A percentile compares a stretch with the other conserved stretches of the same genome.
Evolutionary conservation across 2,888 invertebrate genomes (phyloP).

Genomic region (Melieria omissa): DNA sequence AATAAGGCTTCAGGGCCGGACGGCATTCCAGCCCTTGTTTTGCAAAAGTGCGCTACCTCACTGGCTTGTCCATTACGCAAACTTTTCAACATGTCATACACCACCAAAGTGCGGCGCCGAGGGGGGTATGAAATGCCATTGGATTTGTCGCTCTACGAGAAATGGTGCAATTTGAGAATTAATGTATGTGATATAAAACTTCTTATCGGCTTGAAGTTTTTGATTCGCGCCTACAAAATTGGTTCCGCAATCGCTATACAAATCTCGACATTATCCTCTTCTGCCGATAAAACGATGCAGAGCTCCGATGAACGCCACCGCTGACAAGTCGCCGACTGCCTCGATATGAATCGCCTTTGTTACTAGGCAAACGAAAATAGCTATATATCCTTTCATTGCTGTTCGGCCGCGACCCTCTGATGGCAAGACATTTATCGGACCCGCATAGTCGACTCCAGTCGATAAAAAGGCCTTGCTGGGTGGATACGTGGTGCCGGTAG

Average conservation of each 20-base stretch:
- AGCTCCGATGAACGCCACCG: not conserved
- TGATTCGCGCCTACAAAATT: not conserved
- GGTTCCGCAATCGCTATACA: not conserved
- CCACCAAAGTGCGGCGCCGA: too few species aligned
- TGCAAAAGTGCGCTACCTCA: too few species aligned
- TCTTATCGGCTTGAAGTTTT: not conserved
- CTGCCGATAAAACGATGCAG: not conserved
- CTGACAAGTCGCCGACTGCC: not conserved
- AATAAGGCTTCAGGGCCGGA: too few species aligned
- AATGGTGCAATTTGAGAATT: too few species aligned
- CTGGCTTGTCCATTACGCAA: too few species aligned
- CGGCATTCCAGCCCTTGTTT: too few species aligned
- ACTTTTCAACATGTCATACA: too few species aligned
- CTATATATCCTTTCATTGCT: not conserved
- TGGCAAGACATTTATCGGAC: not conserved
- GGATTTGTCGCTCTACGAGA: too few species aligned
- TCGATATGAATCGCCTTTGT: not conserved
- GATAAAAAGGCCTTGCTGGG: not conserved
- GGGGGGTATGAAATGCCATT: too few species aligned
- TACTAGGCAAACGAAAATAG: not conserved
- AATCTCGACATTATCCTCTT: not conserved
- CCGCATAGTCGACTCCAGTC: not conserved
- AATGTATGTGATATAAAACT: too few species aligned
- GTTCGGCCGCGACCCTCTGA: not conserved
- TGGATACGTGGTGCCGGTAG: not conserved